Evolutionary conservation across 2,113 vertebrate species (phyloP).

Genomic region (Furnarius figulus): DNA sequence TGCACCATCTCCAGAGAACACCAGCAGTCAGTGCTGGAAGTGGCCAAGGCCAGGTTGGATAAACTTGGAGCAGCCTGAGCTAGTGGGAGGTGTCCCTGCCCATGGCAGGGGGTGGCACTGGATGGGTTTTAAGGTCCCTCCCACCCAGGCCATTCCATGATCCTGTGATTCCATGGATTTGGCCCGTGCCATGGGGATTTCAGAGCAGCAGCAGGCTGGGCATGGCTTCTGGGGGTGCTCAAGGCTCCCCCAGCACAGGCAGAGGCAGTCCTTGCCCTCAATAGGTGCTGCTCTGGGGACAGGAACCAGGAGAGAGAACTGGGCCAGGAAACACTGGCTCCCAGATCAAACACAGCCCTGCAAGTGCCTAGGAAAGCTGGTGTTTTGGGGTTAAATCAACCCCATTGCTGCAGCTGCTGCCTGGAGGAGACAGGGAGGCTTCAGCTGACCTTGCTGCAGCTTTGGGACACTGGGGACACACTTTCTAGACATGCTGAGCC

Average conservation of each 20-base stretch:
- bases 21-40: accelerated
- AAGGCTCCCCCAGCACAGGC: neutral
- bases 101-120: neutral
- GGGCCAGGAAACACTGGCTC: neutral
- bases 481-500: neutral
- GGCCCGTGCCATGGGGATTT: neutral
- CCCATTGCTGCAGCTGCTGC: neutral
- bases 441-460: neutral
- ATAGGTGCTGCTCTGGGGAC: neutral
- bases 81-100: neutral
- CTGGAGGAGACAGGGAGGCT: neutral
- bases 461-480: neutral
- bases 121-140: neutral
- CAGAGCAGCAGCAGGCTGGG: neutral
- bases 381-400: neutral
- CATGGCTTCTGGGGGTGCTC: neutral
- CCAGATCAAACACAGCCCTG: neutral
- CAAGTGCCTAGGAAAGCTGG: neutral
- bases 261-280: conserved; percentile 21
- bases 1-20: neutral
- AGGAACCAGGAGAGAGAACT: neutral
- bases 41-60: neutral
- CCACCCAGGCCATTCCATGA: neutral
- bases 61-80: neutral
- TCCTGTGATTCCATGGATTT: neutral